Conservation (phyloP, 2,113 vertebrate genomes). For the Alouatta palliata region DNA sequence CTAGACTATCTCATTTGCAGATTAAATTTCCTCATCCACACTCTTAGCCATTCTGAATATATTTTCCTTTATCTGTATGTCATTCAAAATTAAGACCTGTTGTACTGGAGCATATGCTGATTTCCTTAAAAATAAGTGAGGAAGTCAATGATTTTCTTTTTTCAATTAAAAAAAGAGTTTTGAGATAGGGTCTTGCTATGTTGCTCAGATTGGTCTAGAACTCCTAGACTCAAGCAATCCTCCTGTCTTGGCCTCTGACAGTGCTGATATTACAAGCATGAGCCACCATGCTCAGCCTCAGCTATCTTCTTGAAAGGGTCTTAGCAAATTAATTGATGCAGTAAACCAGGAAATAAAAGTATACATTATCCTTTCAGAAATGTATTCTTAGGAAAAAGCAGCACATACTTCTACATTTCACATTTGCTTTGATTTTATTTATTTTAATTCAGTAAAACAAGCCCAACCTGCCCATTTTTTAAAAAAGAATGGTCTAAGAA, state of each 20-base stretch:
- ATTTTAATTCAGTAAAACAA: constrained; percentile 64
- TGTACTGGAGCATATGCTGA: neutral
- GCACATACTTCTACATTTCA: constrained; percentile 26
- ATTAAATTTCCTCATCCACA: neutral
- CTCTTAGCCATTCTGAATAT: neutral
- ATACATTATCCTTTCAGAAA: neutral
- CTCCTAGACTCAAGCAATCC: too few species aligned
- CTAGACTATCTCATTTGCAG: neutral
- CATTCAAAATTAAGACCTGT: neutral
- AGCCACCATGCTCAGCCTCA: neutral
- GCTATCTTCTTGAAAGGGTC: neutral
- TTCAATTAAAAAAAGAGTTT: too few species aligned
- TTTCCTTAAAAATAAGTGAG: constrained; percentile 31
- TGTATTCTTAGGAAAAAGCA: neutral
- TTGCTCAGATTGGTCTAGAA: too few species aligned
- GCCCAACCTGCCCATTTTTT: constrained; percentile 8
- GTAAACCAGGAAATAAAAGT: constrained; percentile 30
- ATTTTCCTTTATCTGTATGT: neutral
- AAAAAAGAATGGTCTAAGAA: neutral
- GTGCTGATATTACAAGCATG: too few species aligned
- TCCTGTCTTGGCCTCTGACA: too few species aligned
- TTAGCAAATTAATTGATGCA: constrained; percentile 19
- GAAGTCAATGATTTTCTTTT: neutral
- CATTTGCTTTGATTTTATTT: constrained; percentile 55
- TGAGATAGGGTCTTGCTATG: too few species aligned